These are phyloP conservation scores for Leptoclinus maculatus DNA, from an alignment of 2,797 vertebrate genomes.

Conservation along the genomic window DNA sequence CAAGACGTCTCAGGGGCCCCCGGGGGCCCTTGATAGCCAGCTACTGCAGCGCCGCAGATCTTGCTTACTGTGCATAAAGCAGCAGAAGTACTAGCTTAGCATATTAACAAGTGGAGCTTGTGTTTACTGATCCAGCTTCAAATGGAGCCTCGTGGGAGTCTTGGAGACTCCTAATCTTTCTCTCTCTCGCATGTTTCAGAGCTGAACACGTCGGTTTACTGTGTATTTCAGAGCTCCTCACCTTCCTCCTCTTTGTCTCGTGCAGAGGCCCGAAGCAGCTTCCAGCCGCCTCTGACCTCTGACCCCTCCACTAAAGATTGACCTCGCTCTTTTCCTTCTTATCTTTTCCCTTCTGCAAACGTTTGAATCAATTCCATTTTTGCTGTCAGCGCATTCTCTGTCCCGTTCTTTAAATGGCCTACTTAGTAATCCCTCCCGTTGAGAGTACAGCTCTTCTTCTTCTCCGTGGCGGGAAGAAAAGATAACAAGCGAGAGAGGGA, in stretches of 20 bases:
- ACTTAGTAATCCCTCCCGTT: slow-evolving; percentile 47
- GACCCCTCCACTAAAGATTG: slow-evolving; percentile 14
- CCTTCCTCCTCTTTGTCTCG: not conserved
- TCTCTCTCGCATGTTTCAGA: not conserved
- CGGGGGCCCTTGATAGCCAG: slow-evolving; percentile 27
- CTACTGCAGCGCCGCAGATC: slow-evolving; percentile 31
- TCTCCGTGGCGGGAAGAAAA: slow-evolving; percentile 1
- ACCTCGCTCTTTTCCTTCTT: not conserved
- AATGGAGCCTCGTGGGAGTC: slow-evolving; percentile 19
- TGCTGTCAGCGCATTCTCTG: slow-evolving; percentile 35
- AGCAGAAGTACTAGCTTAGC: slow-evolving; percentile 17
- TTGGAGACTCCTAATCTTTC: slow-evolving; percentile 7
- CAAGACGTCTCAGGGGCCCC: slow-evolving; percentile 19
- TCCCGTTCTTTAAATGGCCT: slow-evolving; percentile 44
- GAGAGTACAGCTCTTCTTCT: slow-evolving; percentile 10
- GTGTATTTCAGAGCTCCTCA: not conserved
- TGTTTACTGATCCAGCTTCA: slow-evolving; percentile 26
- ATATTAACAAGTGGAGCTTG: slow-evolving; percentile 26
- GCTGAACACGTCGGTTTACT: slow-evolving; percentile 1
- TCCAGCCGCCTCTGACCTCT: slow-evolving; percentile 1
- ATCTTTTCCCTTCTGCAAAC: not conserved
- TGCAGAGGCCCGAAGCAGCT: slow-evolving; percentile 18
- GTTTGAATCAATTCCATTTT: slow-evolving; percentile 41
- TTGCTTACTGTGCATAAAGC: slow-evolving; percentile 46
- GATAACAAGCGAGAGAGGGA: slow-evolving; percentile 16